Base-by-base conservation (phyloP, 2,113 vertebrate genomes). In the Toxostoma redivivum region DNA sequence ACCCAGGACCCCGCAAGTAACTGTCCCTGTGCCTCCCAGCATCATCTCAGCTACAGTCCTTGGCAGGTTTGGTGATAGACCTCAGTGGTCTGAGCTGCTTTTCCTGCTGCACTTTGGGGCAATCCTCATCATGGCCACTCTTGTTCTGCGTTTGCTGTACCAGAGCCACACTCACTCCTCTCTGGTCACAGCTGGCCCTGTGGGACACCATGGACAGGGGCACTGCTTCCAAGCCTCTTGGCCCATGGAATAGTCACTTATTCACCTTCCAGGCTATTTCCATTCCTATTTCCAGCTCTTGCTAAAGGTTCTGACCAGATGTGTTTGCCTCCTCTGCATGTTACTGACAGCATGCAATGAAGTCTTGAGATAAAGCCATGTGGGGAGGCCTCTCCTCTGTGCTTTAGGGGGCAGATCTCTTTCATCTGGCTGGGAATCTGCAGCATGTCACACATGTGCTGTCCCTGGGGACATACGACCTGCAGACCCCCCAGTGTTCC, bases 391-490 rank as follows among this genome's bases (percentile, higher is more conserved):
- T 1, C 38, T 70, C 7, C 17, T 42, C 33, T 71, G 51, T 62
- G 51, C 71, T 85, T 45, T 48, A 33, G 31, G 53, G 47, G 28
- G 45, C n/a, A 81, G 64, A 42, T 20, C 31, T 31, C 50, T 67
- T 37, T 24, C 50, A 24, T 22, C 33, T 45, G 33, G 9, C 64
- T 87, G 60, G 47, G 31, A 67, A 48, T 33, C 65, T 62, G 42
- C 42, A 73, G 65, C 38, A 45, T 0, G 0, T 78, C 23, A 45
- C 38, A 54, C 1, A 0, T 12, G 24, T 45, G 50, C 12, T 73
- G 64, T 54, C 80, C 42, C 13, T 2, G 16, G 24, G 38, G n/a
- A 11, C 53, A 61, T 37, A 13, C 37, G 19, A 31, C 22, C 54
- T 77, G 53, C 44, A 42, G 3, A 51, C 2, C 24, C 24, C 21